Percentiles rank a stretch among this genome's conserved stretches.
Conservation (phyloP, 2,888 invertebrate species). For the Tenodera sinensis region DNA sequence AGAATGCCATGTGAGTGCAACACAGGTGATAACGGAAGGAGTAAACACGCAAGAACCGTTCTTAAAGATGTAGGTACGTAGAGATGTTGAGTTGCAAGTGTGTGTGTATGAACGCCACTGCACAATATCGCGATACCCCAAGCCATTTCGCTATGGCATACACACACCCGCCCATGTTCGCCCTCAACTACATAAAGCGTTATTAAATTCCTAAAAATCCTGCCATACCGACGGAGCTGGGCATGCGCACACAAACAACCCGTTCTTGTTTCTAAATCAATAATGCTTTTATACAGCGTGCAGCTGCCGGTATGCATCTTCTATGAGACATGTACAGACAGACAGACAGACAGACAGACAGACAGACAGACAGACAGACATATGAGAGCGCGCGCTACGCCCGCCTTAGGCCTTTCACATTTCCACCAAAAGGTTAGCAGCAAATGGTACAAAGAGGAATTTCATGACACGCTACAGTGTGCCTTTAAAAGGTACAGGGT, state of each 20-base stretch:
- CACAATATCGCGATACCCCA: no score
- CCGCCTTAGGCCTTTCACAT: background rate
- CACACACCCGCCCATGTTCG: background rate
- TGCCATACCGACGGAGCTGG: background rate
- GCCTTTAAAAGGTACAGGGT: no score
- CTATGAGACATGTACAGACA: background rate
- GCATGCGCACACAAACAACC: conserved; percentile 1
- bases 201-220: conserved; percentile 30
- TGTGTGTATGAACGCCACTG: no score
- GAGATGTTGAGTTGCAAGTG: no score
- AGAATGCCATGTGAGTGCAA: no score
- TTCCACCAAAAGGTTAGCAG: background rate
- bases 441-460: background rate
- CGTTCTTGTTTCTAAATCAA: conserved; percentile 11
- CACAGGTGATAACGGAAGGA: no score
- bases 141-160: no score
- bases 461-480: background rate
- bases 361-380: background rate
- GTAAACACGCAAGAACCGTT: no score
- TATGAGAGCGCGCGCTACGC: no score
- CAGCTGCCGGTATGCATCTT: background rate
- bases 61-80: no score
- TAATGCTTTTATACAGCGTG: conserved; percentile 2
- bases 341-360: background rate
- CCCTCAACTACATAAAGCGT: conserved; percentile 13